Conservation (phyloP, 2,797 vertebrate species). For the Hypotaenidia philippensis region DNA sequence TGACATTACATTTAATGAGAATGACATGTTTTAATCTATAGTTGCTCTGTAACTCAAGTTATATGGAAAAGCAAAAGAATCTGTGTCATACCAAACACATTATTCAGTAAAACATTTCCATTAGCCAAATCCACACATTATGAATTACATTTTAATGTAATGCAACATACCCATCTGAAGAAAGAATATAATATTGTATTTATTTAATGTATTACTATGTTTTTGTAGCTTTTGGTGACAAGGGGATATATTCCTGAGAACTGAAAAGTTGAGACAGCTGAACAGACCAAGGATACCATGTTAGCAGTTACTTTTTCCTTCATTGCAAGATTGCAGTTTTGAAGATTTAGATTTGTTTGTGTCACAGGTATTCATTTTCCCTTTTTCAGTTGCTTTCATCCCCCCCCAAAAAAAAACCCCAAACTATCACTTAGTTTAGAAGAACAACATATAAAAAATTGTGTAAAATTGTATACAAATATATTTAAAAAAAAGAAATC, state of each 20-base stretch:
- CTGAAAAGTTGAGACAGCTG: background rate
- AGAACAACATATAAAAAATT: background rate
- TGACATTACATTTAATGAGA: background rate
- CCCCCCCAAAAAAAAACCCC: background rate
- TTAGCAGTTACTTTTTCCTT: background rate
- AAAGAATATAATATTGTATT: background rate
- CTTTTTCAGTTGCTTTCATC: background rate
- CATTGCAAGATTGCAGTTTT: background rate
- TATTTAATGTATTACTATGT: background rate
- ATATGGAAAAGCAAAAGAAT: background rate
- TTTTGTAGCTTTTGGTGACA: background rate
- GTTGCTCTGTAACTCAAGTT: background rate
- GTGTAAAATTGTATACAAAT: background rate
- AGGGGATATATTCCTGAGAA: background rate
- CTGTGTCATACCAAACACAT: background rate
- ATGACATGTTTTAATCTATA: background rate
- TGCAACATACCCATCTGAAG: background rate
- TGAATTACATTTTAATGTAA: background rate
- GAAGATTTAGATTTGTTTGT: background rate
- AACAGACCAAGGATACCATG: rapidly evolving
- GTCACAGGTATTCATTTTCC: background rate
- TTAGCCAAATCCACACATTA: background rate
- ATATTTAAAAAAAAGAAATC: background rate
- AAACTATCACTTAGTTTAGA: background rate
- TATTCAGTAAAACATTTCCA: background rate